These are phyloP conservation scores for Poeciliopsis infans DNA, from an alignment of 2,797 vertebrate species.

Conservation along the genomic window DNA sequence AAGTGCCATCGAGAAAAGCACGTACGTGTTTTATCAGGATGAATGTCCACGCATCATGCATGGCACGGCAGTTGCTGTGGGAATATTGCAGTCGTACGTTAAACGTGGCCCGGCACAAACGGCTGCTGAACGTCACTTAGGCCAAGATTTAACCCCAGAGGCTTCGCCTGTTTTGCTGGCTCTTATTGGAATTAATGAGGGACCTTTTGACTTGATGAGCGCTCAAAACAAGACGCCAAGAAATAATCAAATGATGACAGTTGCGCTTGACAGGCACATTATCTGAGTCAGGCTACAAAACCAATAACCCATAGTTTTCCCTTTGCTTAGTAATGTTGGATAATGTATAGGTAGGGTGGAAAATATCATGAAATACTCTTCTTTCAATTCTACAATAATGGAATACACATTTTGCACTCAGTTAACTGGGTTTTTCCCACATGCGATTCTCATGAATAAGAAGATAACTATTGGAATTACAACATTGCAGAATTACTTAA, in stretches of 20 bases:
- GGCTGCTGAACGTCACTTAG: neutral
- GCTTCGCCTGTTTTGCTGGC: neutral
- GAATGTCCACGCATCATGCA: conserved; percentile 5
- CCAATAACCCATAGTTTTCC: neutral
- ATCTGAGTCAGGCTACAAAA: conserved; percentile 2
- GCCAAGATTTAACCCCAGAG: neutral
- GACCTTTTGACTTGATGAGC: neutral
- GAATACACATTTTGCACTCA: too few relatives aligned
- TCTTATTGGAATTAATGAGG: neutral
- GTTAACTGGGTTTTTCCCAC: neutral
- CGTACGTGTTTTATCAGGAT: conserved; percentile 77
- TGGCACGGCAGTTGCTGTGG: neutral
- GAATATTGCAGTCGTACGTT: conserved; percentile 1
- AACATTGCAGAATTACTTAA: neutral
- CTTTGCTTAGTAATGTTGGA: neutral
- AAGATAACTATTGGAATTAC: neutral
- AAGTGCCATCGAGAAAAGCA: conserved; percentile 92
- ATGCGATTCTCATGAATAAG: neutral
- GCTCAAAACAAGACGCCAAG: conserved; percentile 12
- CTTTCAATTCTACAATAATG: neutral
- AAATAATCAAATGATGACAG: neutral
- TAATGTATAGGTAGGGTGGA: neutral
- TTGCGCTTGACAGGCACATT: neutral
- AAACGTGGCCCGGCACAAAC: neutral
- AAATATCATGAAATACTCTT: neutral